Conservation (phyloP, 2,113 vertebrate genomes). For the Pantherophis guttatus region DNA sequence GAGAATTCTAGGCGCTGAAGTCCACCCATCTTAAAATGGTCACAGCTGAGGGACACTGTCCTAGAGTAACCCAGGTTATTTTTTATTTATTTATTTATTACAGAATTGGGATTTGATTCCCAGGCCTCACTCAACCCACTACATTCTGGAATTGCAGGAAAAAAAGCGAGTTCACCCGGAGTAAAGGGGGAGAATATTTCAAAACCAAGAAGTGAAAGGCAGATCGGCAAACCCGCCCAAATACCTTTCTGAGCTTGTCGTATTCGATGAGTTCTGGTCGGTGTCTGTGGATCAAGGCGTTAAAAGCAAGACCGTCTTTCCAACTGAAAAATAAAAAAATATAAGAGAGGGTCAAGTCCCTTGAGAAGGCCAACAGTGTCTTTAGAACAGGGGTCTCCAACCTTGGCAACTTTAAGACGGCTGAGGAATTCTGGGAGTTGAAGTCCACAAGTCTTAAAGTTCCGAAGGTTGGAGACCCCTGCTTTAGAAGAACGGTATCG, state of each 20-base stretch:
- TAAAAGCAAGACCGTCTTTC: slow-evolving; percentile 96
- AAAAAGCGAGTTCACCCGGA: background rate
- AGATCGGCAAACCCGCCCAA: accelerated
- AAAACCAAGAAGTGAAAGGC: too few species aligned
- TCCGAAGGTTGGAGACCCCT: too few species aligned
- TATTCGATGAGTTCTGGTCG: slow-evolving; percentile 93
- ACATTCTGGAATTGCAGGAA: background rate
- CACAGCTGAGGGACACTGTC: background rate
- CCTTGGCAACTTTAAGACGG: too few species aligned
- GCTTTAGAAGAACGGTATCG: too few species aligned
- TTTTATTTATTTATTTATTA: too few species aligned
- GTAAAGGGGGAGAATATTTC: background rate
- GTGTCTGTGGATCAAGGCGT: slow-evolving; percentile 93
- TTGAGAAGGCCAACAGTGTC: accelerated
- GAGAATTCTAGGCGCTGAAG: background rate
- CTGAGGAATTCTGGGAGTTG: too few species aligned
- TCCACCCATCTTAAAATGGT: background rate
- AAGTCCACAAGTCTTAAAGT: too few species aligned
- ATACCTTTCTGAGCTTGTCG: slow-evolving; percentile 90
- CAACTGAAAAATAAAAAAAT: slow-evolving; percentile 70
- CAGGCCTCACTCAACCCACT: background rate
- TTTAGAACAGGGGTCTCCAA: too few species aligned
- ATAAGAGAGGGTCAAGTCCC: background rate
- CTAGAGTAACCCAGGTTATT: background rate
- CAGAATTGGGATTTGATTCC: background rate